These are phyloP conservation scores for Sclerurus mexicanus DNA, from an alignment of 2,113 vertebrate species.

Conservation along the genomic window DNA sequence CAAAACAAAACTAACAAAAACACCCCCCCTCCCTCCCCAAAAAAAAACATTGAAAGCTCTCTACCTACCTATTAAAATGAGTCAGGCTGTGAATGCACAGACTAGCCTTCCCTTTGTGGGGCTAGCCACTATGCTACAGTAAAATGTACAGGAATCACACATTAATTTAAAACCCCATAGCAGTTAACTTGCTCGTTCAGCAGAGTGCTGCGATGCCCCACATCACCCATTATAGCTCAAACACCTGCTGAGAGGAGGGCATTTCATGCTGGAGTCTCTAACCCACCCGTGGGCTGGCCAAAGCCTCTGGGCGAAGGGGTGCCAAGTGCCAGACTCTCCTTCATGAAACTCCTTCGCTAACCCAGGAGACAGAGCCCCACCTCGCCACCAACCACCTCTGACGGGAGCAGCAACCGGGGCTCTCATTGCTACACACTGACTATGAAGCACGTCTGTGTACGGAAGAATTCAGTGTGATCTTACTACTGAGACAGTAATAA, in stretches of 20 bases:
- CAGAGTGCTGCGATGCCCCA: slow-evolving; percentile 60
- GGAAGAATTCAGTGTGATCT: slow-evolving; percentile 80
- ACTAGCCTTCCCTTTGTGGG: slow-evolving; percentile 58
- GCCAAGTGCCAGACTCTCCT: slow-evolving; percentile 63
- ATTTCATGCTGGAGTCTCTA: slow-evolving; percentile 70
- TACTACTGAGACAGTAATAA: slow-evolving; percentile 78
- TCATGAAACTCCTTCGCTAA: slow-evolving; percentile 52
- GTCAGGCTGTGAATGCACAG: slow-evolving; percentile 70
- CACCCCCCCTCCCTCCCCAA: background rate
- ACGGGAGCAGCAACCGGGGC: slow-evolving; percentile 62
- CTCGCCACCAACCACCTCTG: slow-evolving; percentile 63
- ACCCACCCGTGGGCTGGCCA: slow-evolving; percentile 34
- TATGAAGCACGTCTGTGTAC: slow-evolving; percentile 72
- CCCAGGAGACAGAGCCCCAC: slow-evolving; percentile 49
- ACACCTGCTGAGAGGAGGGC: slow-evolving; percentile 66
- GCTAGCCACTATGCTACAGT: slow-evolving; percentile 78
- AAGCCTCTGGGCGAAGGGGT: slow-evolving; percentile 55
- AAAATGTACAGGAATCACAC: slow-evolving; percentile 77
- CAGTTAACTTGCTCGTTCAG: slow-evolving; percentile 64
- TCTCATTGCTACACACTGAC: slow-evolving; percentile 77
- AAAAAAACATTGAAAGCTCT: slow-evolving; percentile 70
- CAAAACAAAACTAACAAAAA: slow-evolving; percentile 20
- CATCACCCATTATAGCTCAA: slow-evolving; percentile 37
- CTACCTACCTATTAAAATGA: slow-evolving; percentile 76
- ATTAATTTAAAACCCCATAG: slow-evolving; percentile 74